phyloP scores from a whole-genome alignment of 2,797 vertebrate species.

The Remorina albescens region DNA sequence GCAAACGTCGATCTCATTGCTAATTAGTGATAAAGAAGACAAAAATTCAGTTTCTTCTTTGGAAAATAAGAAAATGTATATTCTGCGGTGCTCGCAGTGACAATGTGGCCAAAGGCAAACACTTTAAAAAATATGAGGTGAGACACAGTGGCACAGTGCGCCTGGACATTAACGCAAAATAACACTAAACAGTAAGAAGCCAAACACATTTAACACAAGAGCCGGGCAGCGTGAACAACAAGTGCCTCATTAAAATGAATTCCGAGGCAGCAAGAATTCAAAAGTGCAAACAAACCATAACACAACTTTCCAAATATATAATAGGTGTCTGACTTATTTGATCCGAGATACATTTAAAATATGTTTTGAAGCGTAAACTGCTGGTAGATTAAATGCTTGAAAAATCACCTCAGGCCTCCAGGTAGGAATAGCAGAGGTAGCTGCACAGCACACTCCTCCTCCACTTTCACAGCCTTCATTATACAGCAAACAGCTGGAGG shows the following conservation, averaged over 20 bases:
- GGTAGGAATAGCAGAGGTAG: conserved; percentile 17
- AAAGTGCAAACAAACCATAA: conserved; percentile 21
- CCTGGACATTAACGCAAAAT: background rate
- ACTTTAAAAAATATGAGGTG: background rate
- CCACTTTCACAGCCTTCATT: conserved; percentile 67
- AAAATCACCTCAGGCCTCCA: background rate
- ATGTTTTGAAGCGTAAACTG: background rate
- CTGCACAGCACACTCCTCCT: conserved; percentile 23
- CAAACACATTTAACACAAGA: conserved; percentile 32
- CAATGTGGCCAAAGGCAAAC: background rate
- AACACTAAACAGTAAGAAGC: conserved; percentile 22
- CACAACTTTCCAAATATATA: conserved; percentile 9
- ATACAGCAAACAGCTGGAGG: conserved; percentile 78
- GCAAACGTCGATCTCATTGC: background rate
- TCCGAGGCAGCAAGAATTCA: conserved; percentile 4
- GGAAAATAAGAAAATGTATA: no score
- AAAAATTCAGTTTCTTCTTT: background rate
- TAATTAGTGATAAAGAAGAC: background rate
- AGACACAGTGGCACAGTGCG: background rate
- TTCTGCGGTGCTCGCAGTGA: background rate
- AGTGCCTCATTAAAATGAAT: conserved; percentile 42
- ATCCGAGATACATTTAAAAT: conserved; percentile 14
- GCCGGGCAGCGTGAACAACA: conserved; percentile 33
- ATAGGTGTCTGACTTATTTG: conserved; percentile 7
- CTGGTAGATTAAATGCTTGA: conserved; percentile 10